Percentiles rank a stretch among this genome's conserved stretches.
phyloP scores from a whole-genome alignment of 2,888 invertebrate species.

The Ophion obscuratus region DNA sequence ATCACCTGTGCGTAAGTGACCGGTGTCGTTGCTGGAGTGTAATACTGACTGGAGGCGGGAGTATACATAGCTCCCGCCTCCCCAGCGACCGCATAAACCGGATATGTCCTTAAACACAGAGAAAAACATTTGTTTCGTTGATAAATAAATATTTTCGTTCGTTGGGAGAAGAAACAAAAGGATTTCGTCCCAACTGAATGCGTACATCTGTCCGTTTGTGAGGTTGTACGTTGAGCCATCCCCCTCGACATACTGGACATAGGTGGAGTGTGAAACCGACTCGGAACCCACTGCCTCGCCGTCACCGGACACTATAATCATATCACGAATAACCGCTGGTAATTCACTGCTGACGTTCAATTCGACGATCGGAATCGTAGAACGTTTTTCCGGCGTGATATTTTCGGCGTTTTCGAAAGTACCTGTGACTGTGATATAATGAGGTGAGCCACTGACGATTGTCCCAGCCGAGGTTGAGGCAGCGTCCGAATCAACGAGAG shows the following conservation, averaged over 20 bases:
- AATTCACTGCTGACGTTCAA: no score
- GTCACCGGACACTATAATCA: constrained; percentile 84
- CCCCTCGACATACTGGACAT: constrained; percentile 88
- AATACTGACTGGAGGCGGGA: constrained; percentile 89
- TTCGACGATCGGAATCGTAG: background rate
- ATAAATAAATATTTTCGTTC: background rate
- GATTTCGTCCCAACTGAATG: constrained; percentile 48
- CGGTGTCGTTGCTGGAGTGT: constrained; percentile 87
- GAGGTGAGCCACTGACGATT: constrained; percentile 85
- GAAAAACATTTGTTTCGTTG: constrained; percentile 9
- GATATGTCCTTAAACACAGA: constrained; percentile 87
- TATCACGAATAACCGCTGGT: background rate
- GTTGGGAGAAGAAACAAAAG: background rate
- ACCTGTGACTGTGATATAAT: constrained; percentile 91
- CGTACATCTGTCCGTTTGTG: constrained; percentile 88
- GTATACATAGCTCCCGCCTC: constrained; percentile 88
- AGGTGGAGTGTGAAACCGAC: constrained; percentile 86
- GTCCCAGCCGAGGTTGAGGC: constrained; percentile 85
- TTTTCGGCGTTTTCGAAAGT: constrained; percentile 70
- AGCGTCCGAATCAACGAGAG: constrained; percentile 84
- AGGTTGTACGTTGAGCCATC: constrained; percentile 86
- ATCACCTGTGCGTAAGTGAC: constrained; percentile 88
- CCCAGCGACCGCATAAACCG: constrained; percentile 90
- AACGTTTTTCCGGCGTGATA: background rate
- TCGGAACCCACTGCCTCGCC: constrained; percentile 85